phyloP scores from a whole-genome alignment of 2,113 vertebrate species.

The Paraplagusia blochii region DNA sequence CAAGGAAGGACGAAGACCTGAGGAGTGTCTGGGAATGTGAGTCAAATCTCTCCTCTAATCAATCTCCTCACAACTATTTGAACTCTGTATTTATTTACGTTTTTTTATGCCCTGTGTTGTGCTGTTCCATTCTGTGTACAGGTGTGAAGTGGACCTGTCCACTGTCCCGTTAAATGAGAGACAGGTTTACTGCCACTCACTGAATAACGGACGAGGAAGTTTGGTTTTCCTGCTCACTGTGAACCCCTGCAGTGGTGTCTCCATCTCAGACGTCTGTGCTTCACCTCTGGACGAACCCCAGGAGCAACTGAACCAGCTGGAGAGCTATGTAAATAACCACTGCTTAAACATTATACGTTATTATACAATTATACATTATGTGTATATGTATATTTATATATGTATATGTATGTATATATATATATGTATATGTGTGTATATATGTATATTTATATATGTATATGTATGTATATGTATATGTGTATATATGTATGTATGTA shows the following conservation, averaged over 20 bases:
- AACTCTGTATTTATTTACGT: neutral
- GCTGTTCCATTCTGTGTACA: slow-evolving; percentile 51
- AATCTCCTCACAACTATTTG: too few species aligned
- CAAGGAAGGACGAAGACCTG: slow-evolving; percentile 82
- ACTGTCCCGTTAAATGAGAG: slow-evolving; percentile 70
- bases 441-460: too few species aligned
- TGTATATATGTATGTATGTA: too few species aligned
- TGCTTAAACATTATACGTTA: neutral
- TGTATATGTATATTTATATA: too few species aligned
- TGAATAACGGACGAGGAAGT: slow-evolving; percentile 59
- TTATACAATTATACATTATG: too few species aligned
- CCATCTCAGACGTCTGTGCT: slow-evolving; percentile 84
- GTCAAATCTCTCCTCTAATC: slow-evolving; percentile 24
- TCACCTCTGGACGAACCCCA: slow-evolving; percentile 84
- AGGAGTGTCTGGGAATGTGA: slow-evolving; percentile 88
- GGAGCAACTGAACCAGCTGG: slow-evolving; percentile 76
- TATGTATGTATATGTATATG: too few species aligned
- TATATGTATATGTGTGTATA: too few species aligned
- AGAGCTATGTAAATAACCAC: slow-evolving; percentile 80
- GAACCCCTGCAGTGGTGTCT: slow-evolving; percentile 79
- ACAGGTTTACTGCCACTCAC: slow-evolving; percentile 73
- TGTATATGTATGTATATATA: too few species aligned
- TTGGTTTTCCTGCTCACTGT: slow-evolving; percentile 81
- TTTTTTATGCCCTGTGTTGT: neutral
- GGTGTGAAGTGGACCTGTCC: slow-evolving; percentile 81